Evolutionary conservation across 2,888 invertebrate genomes (phyloP), one percentile per base, ranked within the genome.

Genomic region (Drosophila buzzatii): DNA sequence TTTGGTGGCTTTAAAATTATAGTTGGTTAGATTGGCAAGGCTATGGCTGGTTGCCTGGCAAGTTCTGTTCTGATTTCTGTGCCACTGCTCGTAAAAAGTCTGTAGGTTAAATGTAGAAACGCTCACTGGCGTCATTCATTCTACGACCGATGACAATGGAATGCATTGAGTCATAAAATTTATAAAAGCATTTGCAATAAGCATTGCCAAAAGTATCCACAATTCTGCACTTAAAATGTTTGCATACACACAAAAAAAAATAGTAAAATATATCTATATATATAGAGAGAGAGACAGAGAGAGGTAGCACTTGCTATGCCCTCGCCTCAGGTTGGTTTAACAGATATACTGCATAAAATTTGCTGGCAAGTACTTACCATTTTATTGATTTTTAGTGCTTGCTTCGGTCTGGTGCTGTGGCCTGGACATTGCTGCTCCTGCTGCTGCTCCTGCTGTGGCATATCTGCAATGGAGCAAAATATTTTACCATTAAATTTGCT

Each of bases 91-190:
- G 70, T 59, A 82, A 79, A 81, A 70, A 49, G 60, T 70, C 66
- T 65, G 62, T 76, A 70, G 84, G 84, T 85, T 85, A 85, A 85
- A 85, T 72, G 85, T 79, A 66, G 73, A 51, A 41, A 41, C 52
- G 31, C 44, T 63, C 63, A 63, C 53, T 60, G 45, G 58, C 66
- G 58, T 65, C 61, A 62, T 56, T 65, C 61, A 61, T 56, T 61
- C 56, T 51, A 56, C 56, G 64, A 52, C 49, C 57, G 41, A 59
- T 73, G 59, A 82, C 84, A 86, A 86, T 81, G 55, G 67, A 69
- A 73, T 70, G 70, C 73, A 82, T 85, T 82, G 84, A 85, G 86
- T 79, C 84, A 81, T 85, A 86, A 84, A 85, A 86, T 84, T 82
- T 84, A 86, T 81, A 84, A 86, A 84, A 86, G 79, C 79, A 85